Percentiles rank a stretch among this genome's conserved stretches.
Evolutionary conservation across 2,888 invertebrate species (phyloP).

Genomic region (Parnassius glacialis): DNA sequence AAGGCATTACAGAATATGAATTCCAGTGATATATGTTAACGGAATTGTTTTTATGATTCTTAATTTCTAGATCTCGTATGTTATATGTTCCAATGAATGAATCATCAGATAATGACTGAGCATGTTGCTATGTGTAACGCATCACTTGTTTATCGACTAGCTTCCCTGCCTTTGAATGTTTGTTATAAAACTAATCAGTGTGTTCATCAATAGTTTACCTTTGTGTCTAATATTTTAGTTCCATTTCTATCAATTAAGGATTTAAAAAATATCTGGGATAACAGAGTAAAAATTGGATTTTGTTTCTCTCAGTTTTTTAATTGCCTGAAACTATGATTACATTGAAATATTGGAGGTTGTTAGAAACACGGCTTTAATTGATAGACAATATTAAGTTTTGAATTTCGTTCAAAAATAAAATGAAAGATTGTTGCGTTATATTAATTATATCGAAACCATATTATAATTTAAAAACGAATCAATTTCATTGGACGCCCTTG

Average conservation of each 20-base stretch:
- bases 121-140: conserved; percentile 45
- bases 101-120: conserved; percentile 30
- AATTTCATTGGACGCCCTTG: no score
- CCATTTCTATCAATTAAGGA: neutral
- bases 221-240: conserved; percentile 28
- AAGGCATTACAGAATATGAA: neutral
- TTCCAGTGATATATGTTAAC: neutral
- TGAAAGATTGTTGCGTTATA: no score
- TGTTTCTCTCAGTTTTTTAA: no score
- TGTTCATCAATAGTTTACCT: conserved; percentile 37
- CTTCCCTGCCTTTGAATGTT: conserved; percentile 46
- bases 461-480: no score
- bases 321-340: no score
- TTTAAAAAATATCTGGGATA: neutral
- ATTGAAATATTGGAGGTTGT: no score
- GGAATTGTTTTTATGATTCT: conserved; percentile 11
- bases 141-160: conserved; percentile 33
- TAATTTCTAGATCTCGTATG: conserved; percentile 7
- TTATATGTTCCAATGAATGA: conserved; percentile 19
- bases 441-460: no score
- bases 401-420: no score
- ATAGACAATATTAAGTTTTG: no score
- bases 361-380: no score
- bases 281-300: no score
- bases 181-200: conserved; percentile 37